phyloP scores from a whole-genome alignment of 2,113 vertebrate genomes.

The Felis chaus region DNA sequence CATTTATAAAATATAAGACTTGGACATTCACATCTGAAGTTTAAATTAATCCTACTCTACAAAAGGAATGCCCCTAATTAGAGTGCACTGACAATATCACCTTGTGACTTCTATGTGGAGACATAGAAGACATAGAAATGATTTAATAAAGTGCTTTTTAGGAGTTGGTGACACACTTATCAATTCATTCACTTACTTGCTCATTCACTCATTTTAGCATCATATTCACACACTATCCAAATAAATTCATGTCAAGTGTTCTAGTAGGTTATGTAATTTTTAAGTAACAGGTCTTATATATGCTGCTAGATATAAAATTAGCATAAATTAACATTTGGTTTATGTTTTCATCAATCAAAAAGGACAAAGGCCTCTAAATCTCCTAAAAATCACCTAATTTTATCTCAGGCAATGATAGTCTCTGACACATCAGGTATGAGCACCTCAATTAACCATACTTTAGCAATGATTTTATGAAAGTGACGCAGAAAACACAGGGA shows the following conservation, averaged over 20 bases:
- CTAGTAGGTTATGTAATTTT: neutral
- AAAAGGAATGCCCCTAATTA: neutral
- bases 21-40: neutral
- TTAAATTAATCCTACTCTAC: neutral
- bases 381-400: neutral
- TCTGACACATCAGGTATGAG: neutral
- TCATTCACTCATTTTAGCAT: neutral
- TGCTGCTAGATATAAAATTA: neutral
- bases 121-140: neutral
- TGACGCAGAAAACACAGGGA: neutral
- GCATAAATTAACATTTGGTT: slow-evolving; percentile 4
- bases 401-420: neutral
- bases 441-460: slow-evolving; percentile 19
- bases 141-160: neutral
- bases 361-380: neutral
- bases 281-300: neutral
- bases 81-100: neutral
- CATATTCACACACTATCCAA: neutral
- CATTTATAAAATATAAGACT: neutral
- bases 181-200: neutral
- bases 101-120: neutral
- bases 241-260: neutral
- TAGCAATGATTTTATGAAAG: neutral
- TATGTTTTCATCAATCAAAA: slow-evolving; percentile 46
- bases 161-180: neutral